phyloP scores from a whole-genome alignment of 2,113 vertebrate genomes.

The Sinocyclocheilus rhinocerous region DNA sequence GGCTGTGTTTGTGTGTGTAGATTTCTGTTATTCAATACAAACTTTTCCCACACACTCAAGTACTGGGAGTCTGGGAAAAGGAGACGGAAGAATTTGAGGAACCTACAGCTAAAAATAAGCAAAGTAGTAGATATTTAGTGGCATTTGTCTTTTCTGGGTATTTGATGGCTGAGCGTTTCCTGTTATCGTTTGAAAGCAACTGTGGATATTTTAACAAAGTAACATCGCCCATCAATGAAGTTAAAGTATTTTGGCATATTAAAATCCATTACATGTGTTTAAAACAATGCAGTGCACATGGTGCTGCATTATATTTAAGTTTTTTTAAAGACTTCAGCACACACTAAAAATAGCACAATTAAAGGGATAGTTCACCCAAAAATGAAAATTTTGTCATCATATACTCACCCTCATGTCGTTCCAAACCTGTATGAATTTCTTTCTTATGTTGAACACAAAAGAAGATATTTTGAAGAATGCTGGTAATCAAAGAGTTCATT shows the following conservation, averaged over 20 bases:
- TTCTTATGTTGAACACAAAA: no score
- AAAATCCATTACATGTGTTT: background rate
- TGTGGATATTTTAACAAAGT: background rate
- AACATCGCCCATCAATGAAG: background rate
- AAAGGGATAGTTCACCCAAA: background rate
- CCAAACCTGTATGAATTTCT: no score
- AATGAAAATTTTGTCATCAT: no score
- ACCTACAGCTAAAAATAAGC: slow-evolving; percentile 56
- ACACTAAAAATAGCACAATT: background rate
- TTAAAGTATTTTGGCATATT: background rate
- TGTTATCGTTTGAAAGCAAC: slow-evolving; percentile 3
- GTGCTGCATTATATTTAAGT: background rate
- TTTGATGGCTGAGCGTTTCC: background rate
- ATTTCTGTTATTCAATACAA: background rate
- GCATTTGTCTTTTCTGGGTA: slow-evolving; percentile 23
- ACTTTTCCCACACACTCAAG: slow-evolving; percentile 52
- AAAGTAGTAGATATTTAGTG: slow-evolving; percentile 30
- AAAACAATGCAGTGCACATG: background rate
- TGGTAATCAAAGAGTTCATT: no score
- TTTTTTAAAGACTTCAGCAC: background rate
- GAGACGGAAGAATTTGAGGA: slow-evolving; percentile 44
- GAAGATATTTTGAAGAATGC: no score
- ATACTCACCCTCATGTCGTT: no score
- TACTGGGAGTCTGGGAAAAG: slow-evolving; percentile 52
- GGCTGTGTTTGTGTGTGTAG: background rate